Evolutionary conservation across 92 coral and sea anemone genomes (phyloP), one percentile per base, ranked within the genome.

Genomic region (Heteractis magnifica): DNA sequence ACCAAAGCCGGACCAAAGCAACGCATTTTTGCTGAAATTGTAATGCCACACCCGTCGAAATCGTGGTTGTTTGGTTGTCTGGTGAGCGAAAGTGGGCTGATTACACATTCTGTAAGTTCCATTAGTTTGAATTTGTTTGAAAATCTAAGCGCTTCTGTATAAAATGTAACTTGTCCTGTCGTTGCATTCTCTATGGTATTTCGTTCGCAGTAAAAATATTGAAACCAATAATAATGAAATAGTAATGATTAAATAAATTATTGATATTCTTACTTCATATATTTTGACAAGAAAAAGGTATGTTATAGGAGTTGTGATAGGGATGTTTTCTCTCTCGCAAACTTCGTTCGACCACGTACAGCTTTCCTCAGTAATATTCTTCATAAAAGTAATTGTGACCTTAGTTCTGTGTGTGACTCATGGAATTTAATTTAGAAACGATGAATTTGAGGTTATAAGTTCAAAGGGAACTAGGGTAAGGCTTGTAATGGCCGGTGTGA

Each of bases 11-110:
- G 73, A 26, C 73, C 73, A 68, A 68, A 23, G 73, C 50, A 21
- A 68, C 12, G 73, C 73, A 68, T 68, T 68, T 68, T 68, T 68
- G 0, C 44, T 7, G 10, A 20, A n/a, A 68, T 68, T 68, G 8
- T 26, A 7, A 68, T 68, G 73, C 73, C 49, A 26, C 73, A 68
- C 50, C 73, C 49, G 12, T 68, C 50, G 73, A 68, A 68, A 68
- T 20, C 73, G 14, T 68, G 73, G 73, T 23, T 26, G 8, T 4
- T 26, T 10, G 23, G 73, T 68, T 68, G 73, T 68, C 18, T 68
- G 49, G 14, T 50, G 3, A 68, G 15, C 49, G 73, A 68, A 9
- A 14, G 16, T 19, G n/a, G 49, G 49, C 48, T 68, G 23, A 68
- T 20, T 26, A 13, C 73, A 20, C 21, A 26, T 68, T 13, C 49